Percentiles rank a stretch among this genome's conserved stretches.
Evolutionary conservation across 2,113 vertebrate genomes (phyloP).

Genomic region (Phoenicopterus ruber): DNA sequence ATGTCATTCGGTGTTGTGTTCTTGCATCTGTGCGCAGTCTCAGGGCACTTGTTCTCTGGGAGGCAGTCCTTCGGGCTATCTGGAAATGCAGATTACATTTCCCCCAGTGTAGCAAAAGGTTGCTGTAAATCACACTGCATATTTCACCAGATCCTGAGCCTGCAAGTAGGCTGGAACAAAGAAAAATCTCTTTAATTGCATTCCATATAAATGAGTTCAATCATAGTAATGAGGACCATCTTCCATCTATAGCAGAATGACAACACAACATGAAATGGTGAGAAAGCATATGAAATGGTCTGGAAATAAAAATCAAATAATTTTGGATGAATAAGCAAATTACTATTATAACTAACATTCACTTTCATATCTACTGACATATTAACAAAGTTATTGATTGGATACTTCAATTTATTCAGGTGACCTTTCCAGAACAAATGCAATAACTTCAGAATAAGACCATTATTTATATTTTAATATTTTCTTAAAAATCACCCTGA

Average conservation of each 20-base stretch:
- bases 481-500: background rate
- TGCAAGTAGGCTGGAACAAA: background rate
- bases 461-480: background rate
- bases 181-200: background rate
- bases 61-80: background rate
- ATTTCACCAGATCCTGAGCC: background rate
- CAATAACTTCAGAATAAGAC: background rate
- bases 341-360: background rate
- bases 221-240: background rate
- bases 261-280: background rate
- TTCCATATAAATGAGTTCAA: background rate
- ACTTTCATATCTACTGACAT: background rate
- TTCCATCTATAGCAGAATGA: background rate
- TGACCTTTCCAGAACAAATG: background rate
- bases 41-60: background rate
- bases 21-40: background rate
- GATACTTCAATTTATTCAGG: background rate
- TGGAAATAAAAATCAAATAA: background rate
- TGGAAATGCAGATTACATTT: background rate
- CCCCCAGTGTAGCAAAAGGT: background rate
- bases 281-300: background rate
- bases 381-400: background rate
- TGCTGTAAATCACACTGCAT: background rate
- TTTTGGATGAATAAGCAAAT: background rate
- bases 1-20: background rate